Base-by-base conservation (phyloP, 2,113 vertebrate species). In the Synchiropus splendidus region DNA sequence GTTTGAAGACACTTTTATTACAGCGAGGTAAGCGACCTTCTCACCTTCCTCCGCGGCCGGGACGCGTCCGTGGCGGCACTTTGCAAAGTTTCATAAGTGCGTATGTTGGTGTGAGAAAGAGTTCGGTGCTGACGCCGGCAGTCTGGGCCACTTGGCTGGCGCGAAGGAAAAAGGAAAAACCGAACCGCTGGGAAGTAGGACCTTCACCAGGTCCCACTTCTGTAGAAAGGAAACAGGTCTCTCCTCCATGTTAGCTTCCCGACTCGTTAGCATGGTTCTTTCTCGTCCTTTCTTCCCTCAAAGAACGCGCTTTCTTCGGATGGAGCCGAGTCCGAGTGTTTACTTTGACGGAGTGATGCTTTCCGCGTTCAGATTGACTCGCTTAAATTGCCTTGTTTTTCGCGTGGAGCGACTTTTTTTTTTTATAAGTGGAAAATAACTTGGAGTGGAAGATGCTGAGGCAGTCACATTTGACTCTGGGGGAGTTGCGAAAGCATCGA, bases 121-220 rank as follows among this genome's bases (percentile, higher is more conserved):
- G n/a, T n/a, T n/a, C 21, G 21, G 70, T 51, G 57, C 57, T 80
- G 78, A 83, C 80, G 80, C 80, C 80, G 80, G 78, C 74, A 73
- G 78, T 83, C 78, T 83, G 74, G 60, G 72, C 61, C 56, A 75
- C 67, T 79, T 75, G 73, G 75, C 69, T 54, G 44, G 58, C 52
- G 69, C 61, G 51, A 51, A 74, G 70, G 74, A 74, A 75, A 77
- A 75, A 68, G 58, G 66, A 74, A 76, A 77, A 75, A 8, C 4
- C 4, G 21, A 27, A 27, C 8, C 4, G 8, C 21, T 27, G 8
- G n/a, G n/a, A n/a, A n/a, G n/a, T n/a, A n/a, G n/a, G n/a, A n/a
- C n/a, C n/a, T n/a, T n/a, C n/a, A n/a, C n/a, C n/a, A n/a, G n/a
- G n/a, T n/a, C n/a, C n/a, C n/a, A n/a, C n/a, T n/a, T n/a, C n/a